Evolutionary conservation across 2,797 vertebrate species (phyloP), one percentile per base, ranked within the genome.

Genomic region (Intellagama lesueurii): DNA sequence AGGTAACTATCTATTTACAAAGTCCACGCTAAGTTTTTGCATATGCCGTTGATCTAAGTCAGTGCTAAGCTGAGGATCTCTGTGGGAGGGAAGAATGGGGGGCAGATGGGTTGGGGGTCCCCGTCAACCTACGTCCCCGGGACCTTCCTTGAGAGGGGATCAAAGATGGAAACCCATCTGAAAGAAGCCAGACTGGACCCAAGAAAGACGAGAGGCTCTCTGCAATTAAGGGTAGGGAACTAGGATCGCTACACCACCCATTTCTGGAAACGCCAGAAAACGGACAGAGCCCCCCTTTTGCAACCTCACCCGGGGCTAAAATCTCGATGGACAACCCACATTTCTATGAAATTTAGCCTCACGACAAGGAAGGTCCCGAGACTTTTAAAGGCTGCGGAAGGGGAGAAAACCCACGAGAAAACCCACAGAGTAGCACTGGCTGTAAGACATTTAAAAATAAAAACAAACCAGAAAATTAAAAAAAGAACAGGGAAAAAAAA

Each of bases 11-110:
- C 91, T 91, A 80, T 90, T 85, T 91, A 89, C 93, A 94, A 90
- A 91, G 86, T 90, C 91, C 95, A 85, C 86, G 0, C 83, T 83
- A 86, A 78, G 89, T 22, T 90, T 64, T 87, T 92, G 93, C 92
- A 88, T 88, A 88, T 90, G 94, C 93, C 49, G 79, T 75, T 47
- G 64, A 56, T 28, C 30, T 64, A 30, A 72, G 88, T 89, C 94
- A 76, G 92, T 26, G 91, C 89, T 90, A 89, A 76, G 76, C 92
- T 7, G 44, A 89, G 81, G 88, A 40, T 47, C 12, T 89, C 56
- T 30, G 85, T 1, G 73, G 56, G 52, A 56, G 32, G n/a, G 17
- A 7, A 30, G 1, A 1, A 14, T n/a, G 1, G 1, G 1, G 28
- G 49, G 49, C 49, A 12, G 49, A 7, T 7, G 49, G 5, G 9